Evolutionary conservation across 2,113 vertebrate species (phyloP).

Genomic region (Rhegmatorhina hoffmannsi): DNA sequence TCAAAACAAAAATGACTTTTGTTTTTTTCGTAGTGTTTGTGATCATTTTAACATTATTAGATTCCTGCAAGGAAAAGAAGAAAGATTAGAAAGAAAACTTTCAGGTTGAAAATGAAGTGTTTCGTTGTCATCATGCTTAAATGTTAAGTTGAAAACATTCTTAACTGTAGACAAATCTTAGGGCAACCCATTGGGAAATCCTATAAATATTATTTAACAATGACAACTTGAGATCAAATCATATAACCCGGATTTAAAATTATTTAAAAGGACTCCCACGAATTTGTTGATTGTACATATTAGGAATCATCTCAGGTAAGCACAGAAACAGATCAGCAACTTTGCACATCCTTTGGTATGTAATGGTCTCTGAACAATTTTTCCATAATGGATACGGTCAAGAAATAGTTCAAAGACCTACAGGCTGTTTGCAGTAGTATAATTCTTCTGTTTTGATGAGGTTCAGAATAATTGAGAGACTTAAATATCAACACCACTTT

Average conservation of each 20-base stretch:
- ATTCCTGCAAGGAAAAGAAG: not conserved
- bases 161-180: not conserved
- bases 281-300: not conserved
- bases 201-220: not conserved
- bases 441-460: not conserved
- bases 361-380: not conserved
- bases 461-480: not conserved
- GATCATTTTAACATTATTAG: not conserved
- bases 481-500: not conserved
- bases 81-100: not conserved
- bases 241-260: not conserved
- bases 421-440: not conserved
- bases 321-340: not conserved
- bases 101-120: rapidly evolving
- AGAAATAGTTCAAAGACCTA: not conserved
- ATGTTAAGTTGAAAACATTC: not conserved
- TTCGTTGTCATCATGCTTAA: not conserved
- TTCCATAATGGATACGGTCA: not conserved
- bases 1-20: not conserved
- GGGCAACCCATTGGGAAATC: not conserved
- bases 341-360: not conserved
- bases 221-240: not conserved
- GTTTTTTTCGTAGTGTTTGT: rapidly evolving
- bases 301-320: not conserved
- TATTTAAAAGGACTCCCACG: not conserved